These are phyloP conservation scores for Allophyes oxyacanthae DNA, from an alignment of 2,888 invertebrate genomes.

Conservation along the genomic window DNA sequence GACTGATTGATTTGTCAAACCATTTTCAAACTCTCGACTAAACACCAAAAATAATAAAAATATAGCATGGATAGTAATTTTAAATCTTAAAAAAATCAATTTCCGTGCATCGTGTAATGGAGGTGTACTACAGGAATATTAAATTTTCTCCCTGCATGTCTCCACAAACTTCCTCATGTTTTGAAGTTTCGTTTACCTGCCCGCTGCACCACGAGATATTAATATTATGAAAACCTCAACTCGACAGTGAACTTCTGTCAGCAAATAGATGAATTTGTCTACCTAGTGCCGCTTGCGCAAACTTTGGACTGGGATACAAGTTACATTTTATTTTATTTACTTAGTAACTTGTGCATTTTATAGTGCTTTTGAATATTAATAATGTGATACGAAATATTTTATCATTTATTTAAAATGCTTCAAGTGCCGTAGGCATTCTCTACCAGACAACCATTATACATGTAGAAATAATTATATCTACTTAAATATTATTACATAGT, in stretches of 20 bases:
- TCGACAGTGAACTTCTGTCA: conserved; percentile 66
- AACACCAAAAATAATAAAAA: too few species aligned
- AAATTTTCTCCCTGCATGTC: conserved; percentile 81
- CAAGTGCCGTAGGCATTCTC: too few species aligned
- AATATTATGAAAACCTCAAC: conserved; percentile 77
- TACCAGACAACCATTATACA: too few species aligned
- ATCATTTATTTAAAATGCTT: too few species aligned
- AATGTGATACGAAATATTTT: background rate
- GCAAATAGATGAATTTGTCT: conserved; percentile 69
- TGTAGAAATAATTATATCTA: too few species aligned
- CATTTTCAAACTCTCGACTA: too few species aligned
- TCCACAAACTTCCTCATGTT: conserved; percentile 76
- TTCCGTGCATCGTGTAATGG: conserved; percentile 27
- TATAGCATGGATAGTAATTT: too few species aligned
- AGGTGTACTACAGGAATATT: conserved; percentile 69
- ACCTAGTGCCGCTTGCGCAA: conserved; percentile 51
- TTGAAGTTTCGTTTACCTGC: conserved; percentile 78
- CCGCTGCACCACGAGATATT: conserved; percentile 73
- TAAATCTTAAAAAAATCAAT: conserved; percentile 34
- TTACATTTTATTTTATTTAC: conserved; percentile 35
- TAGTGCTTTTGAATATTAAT: conserved; percentile 22
- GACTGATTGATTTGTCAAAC: too few species aligned
- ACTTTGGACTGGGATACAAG: conserved; percentile 45
- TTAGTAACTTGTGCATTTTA: conserved; percentile 30
- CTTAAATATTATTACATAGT: too few species aligned